Conservation (phyloP, 2,888 invertebrate genomes). For the Aphodius sticticus region DNA sequence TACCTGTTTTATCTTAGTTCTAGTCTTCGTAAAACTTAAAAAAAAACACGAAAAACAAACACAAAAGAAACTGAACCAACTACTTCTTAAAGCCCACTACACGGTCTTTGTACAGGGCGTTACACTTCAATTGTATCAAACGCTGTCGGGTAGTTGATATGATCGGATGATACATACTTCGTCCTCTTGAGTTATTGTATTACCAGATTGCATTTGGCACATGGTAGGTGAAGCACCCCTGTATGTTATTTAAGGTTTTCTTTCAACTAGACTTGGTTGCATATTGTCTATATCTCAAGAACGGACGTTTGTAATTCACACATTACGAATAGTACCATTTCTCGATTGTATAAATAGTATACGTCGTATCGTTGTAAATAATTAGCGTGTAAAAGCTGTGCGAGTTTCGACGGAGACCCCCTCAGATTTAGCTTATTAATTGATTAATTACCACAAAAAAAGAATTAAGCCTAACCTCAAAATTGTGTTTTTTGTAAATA, state of each 20-base stretch:
- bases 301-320: neutral
- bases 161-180: too few relatives aligned
- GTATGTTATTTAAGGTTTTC: neutral
- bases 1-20: conserved; percentile 11
- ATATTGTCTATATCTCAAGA: conserved; percentile 4
- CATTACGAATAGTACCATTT: neutral
- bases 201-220: too few relatives aligned
- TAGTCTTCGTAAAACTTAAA: neutral
- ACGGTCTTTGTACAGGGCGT: neutral
- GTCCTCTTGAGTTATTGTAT: too few relatives aligned
- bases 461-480: neutral
- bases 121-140: neutral
- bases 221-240: neutral
- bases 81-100: neutral
- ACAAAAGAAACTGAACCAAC: neutral
- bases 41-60: neutral
- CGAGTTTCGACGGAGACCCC: neutral
- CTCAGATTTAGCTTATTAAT: neutral
- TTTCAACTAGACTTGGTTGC: neutral
- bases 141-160: too few relatives aligned
- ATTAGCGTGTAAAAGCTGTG: neutral
- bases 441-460: neutral
- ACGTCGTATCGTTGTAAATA: neutral
- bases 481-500: neutral
- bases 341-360: neutral